Evolutionary conservation across 2,888 invertebrate species (phyloP), one percentile per base, ranked within the genome.

Genomic region (Gastrophysa polygoni): DNA sequence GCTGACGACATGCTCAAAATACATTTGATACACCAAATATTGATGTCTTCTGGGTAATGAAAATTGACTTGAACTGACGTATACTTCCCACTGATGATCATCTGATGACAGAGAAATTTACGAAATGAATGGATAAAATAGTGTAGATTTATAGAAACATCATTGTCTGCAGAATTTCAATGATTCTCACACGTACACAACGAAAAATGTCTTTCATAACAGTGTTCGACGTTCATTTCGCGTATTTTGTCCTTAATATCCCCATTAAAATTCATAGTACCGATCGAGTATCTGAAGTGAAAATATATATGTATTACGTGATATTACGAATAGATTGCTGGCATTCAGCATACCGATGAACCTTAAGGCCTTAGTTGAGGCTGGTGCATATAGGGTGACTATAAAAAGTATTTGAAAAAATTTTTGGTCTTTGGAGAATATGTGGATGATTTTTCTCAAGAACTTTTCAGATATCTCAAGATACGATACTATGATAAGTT

Each of bases 201-300:
- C 34, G 21, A 50, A 57, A 49, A 64, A 65, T 64, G 55, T 51
- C 60, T 68, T 66, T 64, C 61, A 54, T 50, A 43, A 59, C 55
- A 49, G 57, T 47, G 48, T 29, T 43, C 66, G 56, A 68, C 69
- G 72, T 71, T 73, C 69, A 71, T 73, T 73, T 71, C 60, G 62
- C 64, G 65, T 70, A 61, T 66, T 67, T 63, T 59, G 68, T 70
- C 73, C 71, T 68, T 78, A 78, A 78, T 77, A 71, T 73, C 64
- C 52, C 68, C 73, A 75, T 78, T 80, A 79, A 79, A 80, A 80
- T 81, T 80, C 81, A 80, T 79, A 79, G 79, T 75, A 70, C 75
- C 76, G 74, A 77, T 79, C 75, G 77, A 77, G 76, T 79, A 73
- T 80, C 80, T 79, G 79, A 81, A 81, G 79, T 80, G 80, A 80